Base-by-base conservation (phyloP, 2,888 invertebrate species). In the Amphiduros pacificus region DNA sequence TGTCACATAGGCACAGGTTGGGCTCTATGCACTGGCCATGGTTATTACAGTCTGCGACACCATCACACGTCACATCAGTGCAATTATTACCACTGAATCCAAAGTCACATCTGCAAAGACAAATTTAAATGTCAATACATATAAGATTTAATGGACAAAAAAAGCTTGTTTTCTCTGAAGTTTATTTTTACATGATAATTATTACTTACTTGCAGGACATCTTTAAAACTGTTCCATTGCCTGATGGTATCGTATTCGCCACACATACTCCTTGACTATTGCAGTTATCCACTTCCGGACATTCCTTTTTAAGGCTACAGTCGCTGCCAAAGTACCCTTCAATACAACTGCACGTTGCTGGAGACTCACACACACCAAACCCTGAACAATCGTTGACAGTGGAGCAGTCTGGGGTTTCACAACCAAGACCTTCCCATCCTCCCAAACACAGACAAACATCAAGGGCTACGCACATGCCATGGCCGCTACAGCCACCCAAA, bases 1-100 rank as follows among this genome's bases (percentile, higher is more conserved):
- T 28, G 31, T 52, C 24, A 52, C 52, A 52, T n/a, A 22, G 28
- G 24, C 52, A 52, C n/a, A 28, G 14, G 31, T 52, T 52, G 31
- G 52, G 28, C 24, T 27, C 28, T 5, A 52, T 52, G 31, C 52
- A 52, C 26, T 4, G 5, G 5, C 52, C 52, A 22, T 52, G 4
- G 5, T 5, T 24, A 14, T 14, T 28, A 24, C 52, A 52, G 6
- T 5, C 14, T n/a, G n/a, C n/a, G n/a, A n/a, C n/a, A 27, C n/a
- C n/a, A 4, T 52, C 52, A 52, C 52, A 52, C 5, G 5, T n/a
- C 5, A 29, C 28, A 9, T 28, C 31, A 14, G 6, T 52, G 31
- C 52, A 52, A 26, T 52, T 52, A 6, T 29, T 5, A 14, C 52
- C 52, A 5, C 6, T 52, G 52, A 22, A 52, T 6, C 52, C 52